Evolutionary conservation across 2,797 vertebrate species (phyloP).

Genomic region (Dromococcyx pavoninus): DNA sequence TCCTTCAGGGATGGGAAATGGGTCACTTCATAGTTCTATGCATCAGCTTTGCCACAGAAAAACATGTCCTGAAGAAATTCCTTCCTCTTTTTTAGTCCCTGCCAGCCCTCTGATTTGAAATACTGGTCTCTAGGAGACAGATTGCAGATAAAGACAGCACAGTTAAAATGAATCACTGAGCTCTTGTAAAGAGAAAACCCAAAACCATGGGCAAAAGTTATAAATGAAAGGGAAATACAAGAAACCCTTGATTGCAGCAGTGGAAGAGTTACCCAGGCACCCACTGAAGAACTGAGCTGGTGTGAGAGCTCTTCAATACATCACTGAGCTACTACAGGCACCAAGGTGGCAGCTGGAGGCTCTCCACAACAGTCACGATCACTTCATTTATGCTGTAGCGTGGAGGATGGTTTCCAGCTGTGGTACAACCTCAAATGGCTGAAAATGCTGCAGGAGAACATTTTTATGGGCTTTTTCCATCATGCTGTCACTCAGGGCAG

Average conservation of each 20-base stretch:
- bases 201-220: neutral
- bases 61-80: neutral
- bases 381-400: neutral
- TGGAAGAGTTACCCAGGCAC: neutral
- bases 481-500: neutral
- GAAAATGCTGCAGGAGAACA: neutral
- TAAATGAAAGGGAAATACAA: neutral
- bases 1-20: neutral
- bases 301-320: too few species aligned
- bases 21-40: neutral
- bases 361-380: neutral
- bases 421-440: neutral
- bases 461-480: neutral
- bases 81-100: neutral
- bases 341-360: rapidly evolving
- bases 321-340: neutral
- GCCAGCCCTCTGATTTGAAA: neutral
- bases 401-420: neutral
- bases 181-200: neutral
- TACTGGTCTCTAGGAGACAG: neutral
- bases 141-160: rapidly evolving
- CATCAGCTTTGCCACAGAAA: neutral
- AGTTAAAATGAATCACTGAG: neutral
- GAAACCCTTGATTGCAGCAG: neutral
- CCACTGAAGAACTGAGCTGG: neutral